phyloP scores from a whole-genome alignment of 2,888 invertebrate species.

The Drosophila hamatofila region DNA sequence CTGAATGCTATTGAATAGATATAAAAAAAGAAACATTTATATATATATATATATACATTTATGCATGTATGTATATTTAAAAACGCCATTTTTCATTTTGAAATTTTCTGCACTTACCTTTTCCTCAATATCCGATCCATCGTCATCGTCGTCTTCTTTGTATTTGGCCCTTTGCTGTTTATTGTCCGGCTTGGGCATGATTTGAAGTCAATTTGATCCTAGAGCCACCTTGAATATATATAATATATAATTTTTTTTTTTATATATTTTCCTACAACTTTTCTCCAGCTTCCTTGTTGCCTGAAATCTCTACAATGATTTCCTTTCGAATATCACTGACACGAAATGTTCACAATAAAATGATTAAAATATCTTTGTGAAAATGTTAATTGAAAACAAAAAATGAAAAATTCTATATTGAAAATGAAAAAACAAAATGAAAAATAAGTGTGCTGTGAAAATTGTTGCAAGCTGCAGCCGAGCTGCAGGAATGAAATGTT shows the following conservation, averaged over 20 bases:
- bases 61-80: background rate
- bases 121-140: slow-evolving; percentile 21
- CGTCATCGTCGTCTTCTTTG: slow-evolving; percentile 14
- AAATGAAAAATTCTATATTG: background rate
- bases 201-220: slow-evolving; percentile 1
- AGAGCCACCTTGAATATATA: background rate
- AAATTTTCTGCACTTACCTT: slow-evolving; percentile 8
- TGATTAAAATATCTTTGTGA: background rate
- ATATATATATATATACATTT: background rate
- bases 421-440: background rate
- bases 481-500: background rate
- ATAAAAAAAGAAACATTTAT: background rate
- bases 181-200: slow-evolving; percentile 24
- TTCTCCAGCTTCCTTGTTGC: slow-evolving; percentile 2
- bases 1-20: background rate
- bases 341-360: background rate
- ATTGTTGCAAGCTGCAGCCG: slow-evolving; percentile 2
- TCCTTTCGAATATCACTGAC: background rate
- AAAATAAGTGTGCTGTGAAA: slow-evolving; percentile 1
- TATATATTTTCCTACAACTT: background rate
- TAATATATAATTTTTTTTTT: background rate
- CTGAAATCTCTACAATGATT: slow-evolving; percentile 12
- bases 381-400: background rate
- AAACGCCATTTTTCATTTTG: background rate
- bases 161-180: slow-evolving; percentile 5